phyloP scores from a whole-genome alignment of 2,113 vertebrate genomes.

The Burhinus bistriatus region DNA sequence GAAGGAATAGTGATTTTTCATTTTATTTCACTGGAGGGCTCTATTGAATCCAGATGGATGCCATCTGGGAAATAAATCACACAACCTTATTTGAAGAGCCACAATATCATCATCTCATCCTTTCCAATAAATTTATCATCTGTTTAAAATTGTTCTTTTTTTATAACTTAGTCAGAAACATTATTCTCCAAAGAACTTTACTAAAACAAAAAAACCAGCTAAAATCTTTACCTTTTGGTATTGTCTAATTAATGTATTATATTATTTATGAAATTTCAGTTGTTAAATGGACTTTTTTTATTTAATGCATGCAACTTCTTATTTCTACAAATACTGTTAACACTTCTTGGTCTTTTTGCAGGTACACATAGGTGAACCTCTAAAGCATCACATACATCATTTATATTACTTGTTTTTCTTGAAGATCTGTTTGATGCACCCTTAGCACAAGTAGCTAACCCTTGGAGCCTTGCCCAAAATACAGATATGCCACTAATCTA shows the following conservation, averaged over 20 bases:
- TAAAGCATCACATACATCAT: neutral
- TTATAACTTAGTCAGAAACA: neutral
- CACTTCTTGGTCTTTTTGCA: neutral
- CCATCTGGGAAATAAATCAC: conserved; percentile 17
- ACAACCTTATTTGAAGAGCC: neutral
- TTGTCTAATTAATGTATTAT: neutral
- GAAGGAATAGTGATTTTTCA: conserved; percentile 16
- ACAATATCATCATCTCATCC: neutral
- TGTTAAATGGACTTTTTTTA: neutral
- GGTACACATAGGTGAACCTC: neutral
- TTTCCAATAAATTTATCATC: neutral
- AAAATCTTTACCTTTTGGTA: neutral
- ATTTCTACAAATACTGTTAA: neutral
- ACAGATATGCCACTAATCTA: neutral
- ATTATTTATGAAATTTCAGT: neutral
- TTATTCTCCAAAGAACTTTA: neutral
- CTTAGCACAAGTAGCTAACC: neutral
- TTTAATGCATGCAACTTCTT: neutral
- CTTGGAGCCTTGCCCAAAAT: neutral
- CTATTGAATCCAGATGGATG: neutral
- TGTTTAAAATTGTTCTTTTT: neutral
- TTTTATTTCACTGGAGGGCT: conserved; percentile 33
- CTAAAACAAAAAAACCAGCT: neutral
- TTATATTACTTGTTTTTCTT: neutral
- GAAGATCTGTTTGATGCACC: neutral